Evolutionary conservation across 2,113 vertebrate species (phyloP), one percentile per base, ranked within the genome.

Genomic region (Hippoglossus stenolepis): DNA sequence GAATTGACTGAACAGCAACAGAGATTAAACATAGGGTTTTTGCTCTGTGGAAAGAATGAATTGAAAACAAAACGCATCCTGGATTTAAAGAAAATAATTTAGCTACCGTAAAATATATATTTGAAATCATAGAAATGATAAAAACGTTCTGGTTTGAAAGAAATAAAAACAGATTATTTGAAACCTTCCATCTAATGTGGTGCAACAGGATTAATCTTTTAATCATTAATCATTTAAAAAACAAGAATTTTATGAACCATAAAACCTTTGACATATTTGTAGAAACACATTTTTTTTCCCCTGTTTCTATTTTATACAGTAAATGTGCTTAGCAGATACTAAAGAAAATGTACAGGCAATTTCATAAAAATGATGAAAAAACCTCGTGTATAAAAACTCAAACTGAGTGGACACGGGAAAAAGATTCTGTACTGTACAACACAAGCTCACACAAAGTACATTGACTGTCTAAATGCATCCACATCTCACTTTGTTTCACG

Each of bases 371-470:
- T 38, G 3, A 40, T 61, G 6, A 53, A 53, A 20, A 66, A 51
- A n/a, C 10, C 5, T 38, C 51, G 62, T 49, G 21, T 14, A 21
- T 45, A 47, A 64, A 67, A 65, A 17, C 1, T 66, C 17, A 40
- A 75, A 66, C 28, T 51, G 49, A 71, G 18, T 18, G 26, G 53
- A 65, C 73, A 57, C 59, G 2, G 6, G 14, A 13, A 57, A 62
- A 10, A 23, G 6, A 65, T 24, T 21, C 4, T 2, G 35, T 24
- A 61, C 51, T 64, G 43, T 59, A 85, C 78, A 77, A 80, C 60
- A 84, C 65, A 66, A 74, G 20, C n/a, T 65, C 73, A 77, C 69
- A 86, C 24, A 56, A 23, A 70, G 0, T 13, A 74, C 78, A 79
- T 66, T 24, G 23, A 63, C 13, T 59, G 31, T 71, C 1, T 53